Percentiles rank a stretch among this genome's conserved stretches.
phyloP scores from a whole-genome alignment of 2,113 vertebrate species.

The Leiothrix lutea region DNA sequence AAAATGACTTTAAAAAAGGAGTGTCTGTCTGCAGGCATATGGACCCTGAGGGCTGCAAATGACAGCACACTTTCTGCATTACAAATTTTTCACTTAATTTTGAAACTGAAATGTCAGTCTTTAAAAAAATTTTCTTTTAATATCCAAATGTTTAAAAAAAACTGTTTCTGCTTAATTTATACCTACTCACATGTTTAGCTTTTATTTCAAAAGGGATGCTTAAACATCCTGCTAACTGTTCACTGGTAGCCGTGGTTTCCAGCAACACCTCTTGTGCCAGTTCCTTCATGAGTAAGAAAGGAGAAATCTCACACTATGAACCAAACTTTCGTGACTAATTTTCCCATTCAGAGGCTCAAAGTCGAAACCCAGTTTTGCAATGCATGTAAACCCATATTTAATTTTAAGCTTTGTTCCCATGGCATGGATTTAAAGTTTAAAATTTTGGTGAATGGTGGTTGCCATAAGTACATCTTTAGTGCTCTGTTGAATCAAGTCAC shows the following conservation, averaged over 20 bases:
- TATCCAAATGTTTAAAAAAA: neutral
- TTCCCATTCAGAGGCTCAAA: neutral
- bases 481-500: neutral
- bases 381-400: neutral
- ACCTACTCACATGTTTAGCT: neutral
- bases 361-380: neutral
- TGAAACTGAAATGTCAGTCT: neutral
- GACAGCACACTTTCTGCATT: neutral
- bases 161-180: neutral
- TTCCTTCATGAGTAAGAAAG: neutral
- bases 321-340: neutral
- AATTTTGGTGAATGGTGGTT: neutral
- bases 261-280: neutral
- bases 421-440: neutral
- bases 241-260: neutral
- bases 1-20: neutral
- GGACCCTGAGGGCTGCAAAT: neutral
- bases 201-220: neutral
- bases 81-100: conserved; percentile 9
- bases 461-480: neutral
- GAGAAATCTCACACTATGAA: neutral
- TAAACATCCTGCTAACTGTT: neutral
- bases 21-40: neutral
- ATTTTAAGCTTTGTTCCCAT: neutral
- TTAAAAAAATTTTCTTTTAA: neutral